Base-by-base conservation (phyloP, 1,140 invertebrate genomes). In the Conus ventricosus region DNA sequence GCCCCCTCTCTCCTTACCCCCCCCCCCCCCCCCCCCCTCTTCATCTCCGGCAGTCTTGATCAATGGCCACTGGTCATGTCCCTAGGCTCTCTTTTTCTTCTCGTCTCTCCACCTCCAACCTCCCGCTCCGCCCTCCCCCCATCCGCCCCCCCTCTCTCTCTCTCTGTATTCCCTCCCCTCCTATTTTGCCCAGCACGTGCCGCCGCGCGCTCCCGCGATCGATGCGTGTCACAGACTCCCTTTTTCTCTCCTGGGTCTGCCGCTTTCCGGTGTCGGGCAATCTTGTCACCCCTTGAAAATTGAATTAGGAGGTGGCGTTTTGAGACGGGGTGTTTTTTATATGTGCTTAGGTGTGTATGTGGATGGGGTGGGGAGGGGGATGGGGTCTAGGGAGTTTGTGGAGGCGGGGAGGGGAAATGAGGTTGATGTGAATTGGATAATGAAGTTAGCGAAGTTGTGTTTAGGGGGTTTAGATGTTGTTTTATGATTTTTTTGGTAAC, bases 191-290 rank as follows among this genome's bases (percentile, higher is more conserved):
- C 8, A 15, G 57, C 57, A 15, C 57, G 57, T 60, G 57, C 57
- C 67, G 67, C 67, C 67, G 67, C 20, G 67, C 67, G 67, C 67
- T 17, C 13, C 7, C 13, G 67, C 67, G 23, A 81, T 81, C 80
- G 80, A 81, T 81, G 39, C 51, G 80, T 54, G 80, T 81, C 80
- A 81, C 80, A 81, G 10, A 13, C 15, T 23, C 17, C 20, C 67
- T 71, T 20, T 71, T 20, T 63, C 17, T 63, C 60, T 63, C 25
- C 51, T 15, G 80, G 80, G 39, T 51, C 80, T 51, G 51, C 15
- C 51, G 51, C 27, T 51, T 81, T 81, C 80, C 80, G 80, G 80
- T 81, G 80, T 81, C 80, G 80, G 80, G 80, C 80, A 81, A 81
- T 81, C 80, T 81, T 81, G 80, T 81, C 80, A 81, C 80, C 80